Conservation (phyloP, 1,140 invertebrate species). For the Pachyrhynchus sulphureomaculatus region DNA sequence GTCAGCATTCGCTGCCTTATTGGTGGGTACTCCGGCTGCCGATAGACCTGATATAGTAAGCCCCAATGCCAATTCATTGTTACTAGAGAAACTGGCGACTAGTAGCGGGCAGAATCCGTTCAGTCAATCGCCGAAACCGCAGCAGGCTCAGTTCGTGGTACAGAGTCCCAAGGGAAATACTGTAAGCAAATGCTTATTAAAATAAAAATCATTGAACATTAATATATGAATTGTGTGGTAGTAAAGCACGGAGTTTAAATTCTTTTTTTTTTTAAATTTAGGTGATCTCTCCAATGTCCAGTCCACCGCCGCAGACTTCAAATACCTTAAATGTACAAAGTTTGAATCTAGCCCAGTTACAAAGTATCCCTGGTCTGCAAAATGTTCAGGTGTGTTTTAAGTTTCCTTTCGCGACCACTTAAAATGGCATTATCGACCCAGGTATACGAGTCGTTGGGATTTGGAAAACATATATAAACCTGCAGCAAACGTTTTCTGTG, state of each 20-base stretch:
- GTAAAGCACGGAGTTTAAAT: no score
- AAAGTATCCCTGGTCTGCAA: constrained; percentile 72
- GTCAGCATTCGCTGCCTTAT: constrained; percentile 38
- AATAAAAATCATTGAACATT: no score
- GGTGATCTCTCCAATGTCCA: constrained; percentile 56
- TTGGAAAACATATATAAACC: no score
- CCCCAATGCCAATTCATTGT: constrained; percentile 56
- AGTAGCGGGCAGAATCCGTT: constrained; percentile 35
- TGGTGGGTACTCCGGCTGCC: constrained; percentile 60
- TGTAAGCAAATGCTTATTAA: constrained; percentile 23
- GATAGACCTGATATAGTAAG: constrained; percentile 59
- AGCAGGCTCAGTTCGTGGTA: constrained; percentile 37
- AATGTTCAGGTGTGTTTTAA: constrained; percentile 64
- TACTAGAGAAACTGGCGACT: constrained; percentile 60
- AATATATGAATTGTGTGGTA: no score
- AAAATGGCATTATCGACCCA: no score
- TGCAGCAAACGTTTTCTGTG: no score
- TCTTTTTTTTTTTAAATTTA: no score
- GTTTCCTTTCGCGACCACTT: no score
- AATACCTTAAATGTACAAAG: constrained; percentile 66
- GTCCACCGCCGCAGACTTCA: constrained; percentile 56
- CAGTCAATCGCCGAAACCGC: constrained; percentile 38
- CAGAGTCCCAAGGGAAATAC: constrained; percentile 42
- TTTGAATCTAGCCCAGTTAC: constrained; percentile 74
- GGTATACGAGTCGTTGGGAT: no score